Percentiles rank a stretch among this genome's conserved stretches.
These are phyloP conservation scores for Ichneumon xanthorius DNA, from an alignment of 2,888 invertebrate species.

Conservation along the genomic window DNA sequence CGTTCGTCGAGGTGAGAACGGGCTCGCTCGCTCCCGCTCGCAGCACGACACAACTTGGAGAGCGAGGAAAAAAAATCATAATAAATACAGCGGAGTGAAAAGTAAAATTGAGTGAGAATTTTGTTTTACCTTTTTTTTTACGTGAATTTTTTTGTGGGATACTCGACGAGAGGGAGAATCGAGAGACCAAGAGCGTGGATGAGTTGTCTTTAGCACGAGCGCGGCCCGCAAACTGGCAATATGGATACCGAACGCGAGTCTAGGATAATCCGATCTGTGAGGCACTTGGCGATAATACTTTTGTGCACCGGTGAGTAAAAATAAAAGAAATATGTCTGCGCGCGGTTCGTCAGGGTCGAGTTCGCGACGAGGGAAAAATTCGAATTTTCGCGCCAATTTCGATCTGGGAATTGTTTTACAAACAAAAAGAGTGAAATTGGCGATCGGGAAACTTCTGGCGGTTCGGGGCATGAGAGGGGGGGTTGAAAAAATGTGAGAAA, in stretches of 20 bases:
- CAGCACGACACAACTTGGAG: not conserved
- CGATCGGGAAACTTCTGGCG: not conserved
- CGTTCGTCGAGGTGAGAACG: conserved; percentile 31
- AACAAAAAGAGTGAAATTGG: not conserved
- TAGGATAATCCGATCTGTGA: conserved; percentile 67
- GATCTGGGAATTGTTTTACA: no score
- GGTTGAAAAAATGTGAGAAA: not conserved
- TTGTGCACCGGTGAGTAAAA: conserved; percentile 70
- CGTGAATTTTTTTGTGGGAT: conserved; percentile 4
- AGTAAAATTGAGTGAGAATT: conserved; percentile 21
- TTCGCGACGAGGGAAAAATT: no score
- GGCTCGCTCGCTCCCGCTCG: conserved; percentile 6
- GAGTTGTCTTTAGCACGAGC: conserved; percentile 26
- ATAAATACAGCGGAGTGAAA: not conserved
- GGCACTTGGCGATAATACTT: conserved; percentile 62
- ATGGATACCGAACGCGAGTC: conserved; percentile 70
- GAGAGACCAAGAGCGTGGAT: conserved; percentile 41
- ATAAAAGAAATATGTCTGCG: not conserved
- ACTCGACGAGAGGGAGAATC: not conserved
- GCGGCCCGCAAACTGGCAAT: conserved; percentile 43
- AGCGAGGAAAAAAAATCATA: not conserved
- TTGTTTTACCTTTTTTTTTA: not conserved
- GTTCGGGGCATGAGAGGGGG: not conserved
- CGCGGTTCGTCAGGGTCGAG: no score
- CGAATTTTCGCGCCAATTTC: no score